Percentiles rank a stretch among this genome's conserved stretches.
phyloP scores from a whole-genome alignment of 2,797 vertebrate species.

The Mormyrops attenuatus region DNA sequence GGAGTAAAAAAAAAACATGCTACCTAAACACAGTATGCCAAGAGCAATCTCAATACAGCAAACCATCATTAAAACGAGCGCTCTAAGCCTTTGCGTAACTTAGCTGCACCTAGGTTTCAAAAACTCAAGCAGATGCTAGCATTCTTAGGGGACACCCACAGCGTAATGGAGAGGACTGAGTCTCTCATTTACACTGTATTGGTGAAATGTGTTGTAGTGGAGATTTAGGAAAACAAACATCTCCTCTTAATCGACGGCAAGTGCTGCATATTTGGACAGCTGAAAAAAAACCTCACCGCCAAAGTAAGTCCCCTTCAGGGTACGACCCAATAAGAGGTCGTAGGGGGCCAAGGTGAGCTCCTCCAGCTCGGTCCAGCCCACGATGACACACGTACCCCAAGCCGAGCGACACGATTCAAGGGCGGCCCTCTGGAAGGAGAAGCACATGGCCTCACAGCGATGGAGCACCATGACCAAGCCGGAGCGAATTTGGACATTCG shows the following conservation, averaged over 20 bases:
- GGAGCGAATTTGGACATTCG: background rate
- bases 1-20: slow-evolving; percentile 20
- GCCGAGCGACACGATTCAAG: slow-evolving; percentile 78
- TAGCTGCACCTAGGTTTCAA: background rate
- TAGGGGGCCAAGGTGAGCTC: slow-evolving; percentile 68
- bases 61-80: background rate
- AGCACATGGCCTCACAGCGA: background rate
- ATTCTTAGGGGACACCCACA: background rate
- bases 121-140: background rate
- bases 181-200: background rate
- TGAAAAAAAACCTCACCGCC: slow-evolving; percentile 67
- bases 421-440: slow-evolving; percentile 64
- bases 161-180: background rate
- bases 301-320: slow-evolving; percentile 82
- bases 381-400: slow-evolving; percentile 79
- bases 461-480: background rate
- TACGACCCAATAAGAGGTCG: slow-evolving; percentile 78
- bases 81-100: background rate
- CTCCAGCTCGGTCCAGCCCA: slow-evolving; percentile 74
- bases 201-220: background rate
- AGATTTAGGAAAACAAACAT: background rate
- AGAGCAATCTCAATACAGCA: background rate
- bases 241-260: background rate
- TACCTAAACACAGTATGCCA: background rate
- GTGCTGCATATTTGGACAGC: background rate